Evolutionary conservation across 2,888 invertebrate genomes (phyloP), one percentile per base, ranked within the genome.

Genomic region (Dynastes maya): DNA sequence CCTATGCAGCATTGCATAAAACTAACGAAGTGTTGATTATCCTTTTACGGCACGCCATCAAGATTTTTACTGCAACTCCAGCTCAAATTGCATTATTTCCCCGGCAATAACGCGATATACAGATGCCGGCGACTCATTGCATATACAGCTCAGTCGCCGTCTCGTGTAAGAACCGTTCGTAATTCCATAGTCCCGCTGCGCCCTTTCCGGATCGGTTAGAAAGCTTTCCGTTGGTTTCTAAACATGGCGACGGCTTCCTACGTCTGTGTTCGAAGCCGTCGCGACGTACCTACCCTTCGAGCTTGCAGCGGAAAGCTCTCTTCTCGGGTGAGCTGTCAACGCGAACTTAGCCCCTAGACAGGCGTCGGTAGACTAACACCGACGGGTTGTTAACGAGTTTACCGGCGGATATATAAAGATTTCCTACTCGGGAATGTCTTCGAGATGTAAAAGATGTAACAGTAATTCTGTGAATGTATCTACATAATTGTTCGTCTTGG

Each of bases 181-280:
- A 63, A 74, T 74, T 61, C 40, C 72, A 74, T 74, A 74, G 45
- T 74, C 72, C 72, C 72, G 3, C 11, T 45, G 72, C 40, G 72
- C 49, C 55, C 45, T 49, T 40, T 45, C 16, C 55, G 13, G 61
- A 74, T 45, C 61, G 51, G 22, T 51, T n/a, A 27, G 61, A 45
- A 63, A 74, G 72, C 61, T 37, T 49, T 27, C 71, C 55, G 71
- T 71, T 13, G 61, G 63, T 74, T 74, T 61, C 61, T 51, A 16
- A 61, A 74, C 45, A 74, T 74, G 72, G 72, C 55, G 55, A 16
- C 55, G 8, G 55, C 22, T 16, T 16, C 55, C 22, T n/a, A 58
- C 55, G 55, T 58, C 55, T 22, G 22, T 22, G 55, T 58, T 58
- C 8, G 55, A 58, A 58, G 55, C 8, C 72, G 72, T 74, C 61